Evolutionary conservation across 2,113 vertebrate genomes (phyloP), one percentile per base, ranked within the genome.

Genomic region (Pimephales promelas): DNA sequence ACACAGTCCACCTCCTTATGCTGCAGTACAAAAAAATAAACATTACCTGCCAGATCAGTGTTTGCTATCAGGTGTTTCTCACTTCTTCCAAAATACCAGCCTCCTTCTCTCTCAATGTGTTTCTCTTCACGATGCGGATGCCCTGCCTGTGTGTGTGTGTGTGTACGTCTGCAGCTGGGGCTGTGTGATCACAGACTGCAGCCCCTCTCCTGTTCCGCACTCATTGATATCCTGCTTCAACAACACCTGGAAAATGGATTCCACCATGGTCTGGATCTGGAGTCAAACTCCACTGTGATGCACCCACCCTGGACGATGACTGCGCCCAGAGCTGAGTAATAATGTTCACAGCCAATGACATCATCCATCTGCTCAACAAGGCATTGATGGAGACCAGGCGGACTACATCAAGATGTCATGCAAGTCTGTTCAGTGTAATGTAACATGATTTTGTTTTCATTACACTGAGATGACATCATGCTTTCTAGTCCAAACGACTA

Each of bases 221-320:
- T 54, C 79, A 74, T 66, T 75, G 78, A 81, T 56, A 81, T 70
- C 79, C 64, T 20, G 72, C 72, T 18, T 20, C 45, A 74, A 16
- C 36, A 88, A 90, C 86, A 81, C 89, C 85, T 16, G 87, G 89
- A 86, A 70, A 81, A 54, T 28, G 75, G 79, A 85, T 68, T 14
- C 28, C 31, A 26, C 56, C 16, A 13, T 13, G 18, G 28, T 11
- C 34, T 77, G 86, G 89, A 90, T 85, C 85, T 56, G 89, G 89
- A 89, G 36, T 7, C 52, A 5, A 54, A 54, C 73, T 66, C 43
- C 59, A 24, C 75, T 16, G 26, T 24, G 59, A 66, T 54, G 52
- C 52, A 54, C 18, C 26, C 68, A 79, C 52, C 3, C 77, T 62
- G 77, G 40, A 47, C 10, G 11, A 61, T 45, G 40, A 62, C 77